Percentiles rank a stretch among this genome's conserved stretches.
Conservation (phyloP, 2,888 invertebrate species). For the Biston stratarius region DNA sequence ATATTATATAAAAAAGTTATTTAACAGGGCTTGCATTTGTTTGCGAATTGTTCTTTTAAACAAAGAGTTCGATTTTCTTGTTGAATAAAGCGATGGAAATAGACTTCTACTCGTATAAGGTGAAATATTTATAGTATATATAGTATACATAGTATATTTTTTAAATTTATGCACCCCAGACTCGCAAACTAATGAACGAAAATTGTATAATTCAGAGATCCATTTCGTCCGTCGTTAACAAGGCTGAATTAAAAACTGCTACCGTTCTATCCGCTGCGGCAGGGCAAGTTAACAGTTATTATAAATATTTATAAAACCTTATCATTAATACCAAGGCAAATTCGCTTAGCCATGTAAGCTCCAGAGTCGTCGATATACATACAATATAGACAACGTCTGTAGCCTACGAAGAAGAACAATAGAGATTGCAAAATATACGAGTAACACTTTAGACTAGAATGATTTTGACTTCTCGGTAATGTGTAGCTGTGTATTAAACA, state of each 20-base stretch:
- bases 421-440: too few relatives aligned
- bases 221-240: slow-evolving; percentile 36
- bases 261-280: slow-evolving; percentile 32
- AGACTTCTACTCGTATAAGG: neutral
- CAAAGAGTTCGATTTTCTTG: neutral
- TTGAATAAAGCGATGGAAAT: neutral
- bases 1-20: slow-evolving; percentile 34
- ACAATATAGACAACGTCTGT: neutral
- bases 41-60: slow-evolving; percentile 23
- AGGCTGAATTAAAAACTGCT: slow-evolving; percentile 45
- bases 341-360: slow-evolving; percentile 33
- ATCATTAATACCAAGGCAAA: slow-evolving; percentile 30
- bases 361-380: neutral
- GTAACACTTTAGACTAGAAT: too few relatives aligned
- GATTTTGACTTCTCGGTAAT: too few relatives aligned
- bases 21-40: slow-evolving; percentile 20
- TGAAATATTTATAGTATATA: too few relatives aligned
- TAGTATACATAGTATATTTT: neutral
- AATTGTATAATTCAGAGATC: slow-evolving; percentile 37
- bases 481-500: too few relatives aligned
- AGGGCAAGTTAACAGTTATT: slow-evolving; percentile 38
- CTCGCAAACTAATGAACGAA: slow-evolving; percentile 33
- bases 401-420: too few relatives aligned
- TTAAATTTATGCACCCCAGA: slow-evolving; percentile 28
- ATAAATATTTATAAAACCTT: slow-evolving; percentile 46